Evolutionary conservation across 2,797 vertebrate genomes (phyloP).

Genomic region (Pteropus rufus): DNA sequence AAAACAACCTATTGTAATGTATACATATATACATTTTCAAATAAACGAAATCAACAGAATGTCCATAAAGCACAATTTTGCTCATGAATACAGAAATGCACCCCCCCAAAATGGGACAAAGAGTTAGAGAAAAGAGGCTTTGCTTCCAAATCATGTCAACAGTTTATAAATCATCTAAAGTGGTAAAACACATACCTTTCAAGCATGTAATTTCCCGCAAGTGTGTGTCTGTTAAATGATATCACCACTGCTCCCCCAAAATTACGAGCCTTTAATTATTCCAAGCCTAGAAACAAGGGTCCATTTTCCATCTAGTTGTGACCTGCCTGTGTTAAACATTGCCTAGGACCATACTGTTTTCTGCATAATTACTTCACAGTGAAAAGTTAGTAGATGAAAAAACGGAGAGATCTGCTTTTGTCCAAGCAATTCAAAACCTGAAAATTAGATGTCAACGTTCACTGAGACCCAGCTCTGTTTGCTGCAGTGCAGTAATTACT

Average conservation of each 20-base stretch:
- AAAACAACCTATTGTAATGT: neutral
- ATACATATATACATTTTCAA: neutral
- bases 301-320: constrained; percentile 39
- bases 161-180: neutral
- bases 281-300: constrained; percentile 23
- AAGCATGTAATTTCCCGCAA: neutral
- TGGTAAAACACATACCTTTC: neutral
- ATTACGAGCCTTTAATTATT: constrained; percentile 58
- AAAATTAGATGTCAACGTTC: constrained; percentile 77
- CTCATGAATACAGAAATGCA: neutral
- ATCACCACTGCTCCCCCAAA: constrained; percentile 8
- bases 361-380: constrained; percentile 66
- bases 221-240: constrained; percentile 16
- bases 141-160: neutral
- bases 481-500: constrained; percentile 69
- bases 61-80: neutral
- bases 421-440: constrained; percentile 74
- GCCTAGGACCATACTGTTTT: constrained; percentile 40
- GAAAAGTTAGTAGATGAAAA: constrained; percentile 67
- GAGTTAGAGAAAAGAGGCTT: neutral
- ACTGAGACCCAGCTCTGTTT: constrained; percentile 67
- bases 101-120: neutral
- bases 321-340: constrained; percentile 59
- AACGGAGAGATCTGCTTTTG: constrained; percentile 57
- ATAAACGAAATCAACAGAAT: neutral